These are phyloP conservation scores for Trachelus troglodyta DNA, from an alignment of 2,888 invertebrate genomes.

Conservation along the genomic window DNA sequence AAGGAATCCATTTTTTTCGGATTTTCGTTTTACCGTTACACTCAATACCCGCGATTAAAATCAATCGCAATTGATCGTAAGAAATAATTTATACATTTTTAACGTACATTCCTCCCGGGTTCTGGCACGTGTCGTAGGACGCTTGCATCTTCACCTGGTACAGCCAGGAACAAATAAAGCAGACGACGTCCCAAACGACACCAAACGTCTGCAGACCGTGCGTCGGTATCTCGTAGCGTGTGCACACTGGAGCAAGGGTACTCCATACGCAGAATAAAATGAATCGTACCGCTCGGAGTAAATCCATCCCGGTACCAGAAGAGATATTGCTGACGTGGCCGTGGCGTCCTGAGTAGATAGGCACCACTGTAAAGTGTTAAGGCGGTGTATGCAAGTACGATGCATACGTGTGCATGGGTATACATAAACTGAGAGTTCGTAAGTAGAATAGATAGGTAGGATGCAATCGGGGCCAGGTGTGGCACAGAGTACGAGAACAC, in stretches of 20 bases:
- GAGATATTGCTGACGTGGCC: conserved; percentile 34
- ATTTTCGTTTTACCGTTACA: background rate
- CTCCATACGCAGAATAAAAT: conserved; percentile 31
- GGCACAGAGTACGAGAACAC: conserved; percentile 41
- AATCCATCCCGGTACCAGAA: conserved; percentile 33
- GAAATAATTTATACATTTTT: background rate
- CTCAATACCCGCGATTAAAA: background rate
- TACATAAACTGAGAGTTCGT: conserved; percentile 31
- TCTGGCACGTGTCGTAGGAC: background rate
- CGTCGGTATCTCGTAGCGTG: background rate
- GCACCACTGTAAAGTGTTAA: conserved; percentile 16
- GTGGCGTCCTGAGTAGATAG: conserved; percentile 16
- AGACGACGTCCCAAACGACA: too few species aligned
- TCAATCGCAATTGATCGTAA: too few species aligned
- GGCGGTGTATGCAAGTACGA: conserved; percentile 2
- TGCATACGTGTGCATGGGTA: conserved; percentile 19
- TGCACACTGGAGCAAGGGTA: background rate
- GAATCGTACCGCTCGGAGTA: conserved; percentile 37
- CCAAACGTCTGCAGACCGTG: background rate
- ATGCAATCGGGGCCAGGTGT: conserved; percentile 61
- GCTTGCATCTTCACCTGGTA: background rate
- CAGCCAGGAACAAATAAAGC: background rate
- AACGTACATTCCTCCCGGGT: background rate
- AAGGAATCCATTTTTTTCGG: background rate
- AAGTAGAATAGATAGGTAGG: conserved; percentile 53